Evolutionary conservation across 2,888 invertebrate genomes (phyloP), one percentile per base, ranked within the genome.

Genomic region (Eucera pruinosa): DNA sequence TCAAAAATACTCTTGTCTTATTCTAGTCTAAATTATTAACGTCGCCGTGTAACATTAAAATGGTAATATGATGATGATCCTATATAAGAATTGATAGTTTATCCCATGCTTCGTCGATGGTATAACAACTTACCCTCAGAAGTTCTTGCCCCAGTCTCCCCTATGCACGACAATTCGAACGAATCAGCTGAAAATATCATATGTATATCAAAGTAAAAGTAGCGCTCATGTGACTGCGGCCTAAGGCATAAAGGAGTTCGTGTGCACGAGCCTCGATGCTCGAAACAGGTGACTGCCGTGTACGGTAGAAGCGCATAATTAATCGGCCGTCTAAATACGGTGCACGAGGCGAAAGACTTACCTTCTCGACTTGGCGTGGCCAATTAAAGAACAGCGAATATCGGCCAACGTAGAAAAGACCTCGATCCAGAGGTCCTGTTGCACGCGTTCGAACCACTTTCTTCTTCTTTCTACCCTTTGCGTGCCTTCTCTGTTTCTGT

Each of bases 281-380:
- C 50, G 61, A 69, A 73, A 75, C 81, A 76, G 78, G 78, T 73
- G 83, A 68, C 81, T 54, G 66, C 86, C 83, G 85, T 86, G 73
- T 88, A 88, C 80, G 87, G 87, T 71, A 81, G 76, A 75, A 78
- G 83, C 80, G 87, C 85, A 85, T 86, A 88, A 88, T 86, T 88
- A 88, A 88, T 86, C 82, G 81, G 70, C 69, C 78, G 75, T 80
- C 88, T 85, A 87, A 86, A 88, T 87, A 88, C 84, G 88, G 85
- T 68, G 55, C 58, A 36, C 66, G 68, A 74, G 73, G 47, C 77
- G 64, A 82, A 80, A 83, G 69, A 78, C 69, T 67, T 65, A 66
- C 75, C 71, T 60, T 61, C 57, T 60, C 43, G 60, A 39, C 62
- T 73, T 55, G 43, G 30, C 25, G n/a, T 39, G 67, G 72, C 81